Base-by-base conservation (phyloP, 2,113 vertebrate genomes). In the Furnarius figulus region DNA sequence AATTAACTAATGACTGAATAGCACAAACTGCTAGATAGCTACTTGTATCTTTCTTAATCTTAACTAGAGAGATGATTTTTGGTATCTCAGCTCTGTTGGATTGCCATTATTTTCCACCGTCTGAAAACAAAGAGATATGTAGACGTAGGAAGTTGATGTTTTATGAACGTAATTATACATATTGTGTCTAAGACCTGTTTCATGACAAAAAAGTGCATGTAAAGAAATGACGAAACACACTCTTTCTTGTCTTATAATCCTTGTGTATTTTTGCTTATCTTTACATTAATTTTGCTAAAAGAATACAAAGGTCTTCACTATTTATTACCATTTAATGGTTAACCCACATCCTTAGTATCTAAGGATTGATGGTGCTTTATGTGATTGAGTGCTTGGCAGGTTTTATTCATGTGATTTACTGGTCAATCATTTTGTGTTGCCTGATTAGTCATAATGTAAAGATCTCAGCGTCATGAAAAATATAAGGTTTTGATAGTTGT, bases 371-470 rank as follows among this genome's bases (percentile, higher is more conserved):
- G 19, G 8, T 52, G 13, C 8, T 89, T 73, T 87, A 11, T 17
- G 3, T 68, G 35, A 21, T 17, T 0, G 0, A 1, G 1, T 23
- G 5, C 63, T 76, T 66, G 30, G 19, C 65, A 21, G 11, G 2
- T 50, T 59, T 74, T 40, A 44, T 75, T 76, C 8, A 14, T 40
- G 23, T 13, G 7, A 18, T 24, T 67, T 17, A 44, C 7, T 83
- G 71, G 16, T 10, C 25, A 65, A 56, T n/a, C 2, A 2, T 63
- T 71, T 75, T 70, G 4, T 76, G 8, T 21, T 68, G 6, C 47
- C 17, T 67, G 15, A 40, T 50, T 70, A 49, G 20, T 8, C 1
- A 2, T 14, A 56, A 61, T 8, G 10, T 46, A 62, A 85, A 89
- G 39, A 25, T 15, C 6, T 47, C 79, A 21, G 20, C 3, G 37